Conservation (phyloP, 1,140 invertebrate species). For the Drosophila littoralis region DNA sequence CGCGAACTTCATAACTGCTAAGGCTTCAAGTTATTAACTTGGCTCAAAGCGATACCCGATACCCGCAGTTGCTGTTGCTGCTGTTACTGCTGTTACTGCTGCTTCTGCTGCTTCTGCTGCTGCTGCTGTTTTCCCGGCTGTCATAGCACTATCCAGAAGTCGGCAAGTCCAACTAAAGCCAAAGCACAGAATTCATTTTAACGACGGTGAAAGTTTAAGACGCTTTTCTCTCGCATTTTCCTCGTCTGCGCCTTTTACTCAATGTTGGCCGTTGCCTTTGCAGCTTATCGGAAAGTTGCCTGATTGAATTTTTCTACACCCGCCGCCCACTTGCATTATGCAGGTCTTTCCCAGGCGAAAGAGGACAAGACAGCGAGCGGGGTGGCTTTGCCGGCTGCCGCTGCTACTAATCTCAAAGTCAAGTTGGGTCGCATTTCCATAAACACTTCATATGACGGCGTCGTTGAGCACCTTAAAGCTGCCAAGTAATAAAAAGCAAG, state of each 20-base stretch:
- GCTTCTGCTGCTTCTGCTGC: neutral
- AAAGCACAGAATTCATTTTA: conserved; percentile 62
- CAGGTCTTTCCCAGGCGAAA: conserved; percentile 27
- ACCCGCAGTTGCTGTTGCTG: conserved; percentile 20
- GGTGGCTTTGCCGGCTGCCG: neutral
- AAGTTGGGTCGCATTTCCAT: conserved; percentile 51
- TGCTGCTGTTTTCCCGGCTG: conserved; percentile 2
- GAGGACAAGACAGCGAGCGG: neutral
- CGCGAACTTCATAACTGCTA: conserved; percentile 78
- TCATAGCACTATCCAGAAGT: conserved; percentile 23
- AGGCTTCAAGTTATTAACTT: conserved; percentile 76
- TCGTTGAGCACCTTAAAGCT: conserved; percentile 49
- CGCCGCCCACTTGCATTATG: conserved; percentile 51
- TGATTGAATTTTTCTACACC: conserved; percentile 66
- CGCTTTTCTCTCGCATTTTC: conserved; percentile 51
- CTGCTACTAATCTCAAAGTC: conserved; percentile 50
- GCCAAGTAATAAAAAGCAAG: conserved; percentile 43
- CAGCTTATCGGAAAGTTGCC: conserved; percentile 81
- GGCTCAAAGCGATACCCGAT: conserved; percentile 76
- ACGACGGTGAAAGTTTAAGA: conserved; percentile 67
- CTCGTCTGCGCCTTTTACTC: conserved; percentile 15
- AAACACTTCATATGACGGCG: conserved; percentile 52
- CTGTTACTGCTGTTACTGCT: neutral
- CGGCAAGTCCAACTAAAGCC: conserved; percentile 32
- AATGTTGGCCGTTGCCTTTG: conserved; percentile 59